Evolutionary conservation across 2,113 vertebrate genomes (phyloP).

Genomic region (Malurus melanocephalus): DNA sequence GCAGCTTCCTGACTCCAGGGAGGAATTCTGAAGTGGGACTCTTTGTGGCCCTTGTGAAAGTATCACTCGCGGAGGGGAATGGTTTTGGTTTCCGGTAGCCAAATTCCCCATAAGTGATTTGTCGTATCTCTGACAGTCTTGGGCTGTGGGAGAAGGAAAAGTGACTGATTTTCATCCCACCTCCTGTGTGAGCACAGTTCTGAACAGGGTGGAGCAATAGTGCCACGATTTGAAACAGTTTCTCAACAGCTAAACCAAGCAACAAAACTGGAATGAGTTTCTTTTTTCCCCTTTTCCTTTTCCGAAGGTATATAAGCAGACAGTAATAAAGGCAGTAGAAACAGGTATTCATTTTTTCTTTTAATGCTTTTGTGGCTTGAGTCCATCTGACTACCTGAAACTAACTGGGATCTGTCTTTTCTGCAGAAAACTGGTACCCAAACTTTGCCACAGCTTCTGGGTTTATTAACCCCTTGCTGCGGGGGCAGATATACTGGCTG

Average conservation of each 20-base stretch:
- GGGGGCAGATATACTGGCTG: neutral
- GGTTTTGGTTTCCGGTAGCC: neutral
- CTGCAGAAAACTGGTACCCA: neutral
- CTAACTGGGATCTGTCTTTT: neutral
- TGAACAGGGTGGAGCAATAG: neutral
- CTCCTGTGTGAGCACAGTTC: neutral
- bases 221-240: neutral
- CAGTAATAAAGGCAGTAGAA: neutral
- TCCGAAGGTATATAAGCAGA: neutral
- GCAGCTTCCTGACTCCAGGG: neutral
- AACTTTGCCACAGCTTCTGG: neutral
- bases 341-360: neutral
- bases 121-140: neutral
- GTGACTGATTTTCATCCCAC: neutral
- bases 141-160: neutral
- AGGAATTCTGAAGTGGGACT: neutral
- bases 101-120: neutral
- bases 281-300: neutral
- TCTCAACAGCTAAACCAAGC: neutral
- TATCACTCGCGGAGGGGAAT: neutral
- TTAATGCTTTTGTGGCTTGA: neutral
- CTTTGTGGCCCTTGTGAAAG: neutral
- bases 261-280: rapidly evolving
- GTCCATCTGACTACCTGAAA: neutral
- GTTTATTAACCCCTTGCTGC: neutral